phyloP scores from a whole-genome alignment of 2,888 invertebrate species.

The Melipona beecheii region DNA sequence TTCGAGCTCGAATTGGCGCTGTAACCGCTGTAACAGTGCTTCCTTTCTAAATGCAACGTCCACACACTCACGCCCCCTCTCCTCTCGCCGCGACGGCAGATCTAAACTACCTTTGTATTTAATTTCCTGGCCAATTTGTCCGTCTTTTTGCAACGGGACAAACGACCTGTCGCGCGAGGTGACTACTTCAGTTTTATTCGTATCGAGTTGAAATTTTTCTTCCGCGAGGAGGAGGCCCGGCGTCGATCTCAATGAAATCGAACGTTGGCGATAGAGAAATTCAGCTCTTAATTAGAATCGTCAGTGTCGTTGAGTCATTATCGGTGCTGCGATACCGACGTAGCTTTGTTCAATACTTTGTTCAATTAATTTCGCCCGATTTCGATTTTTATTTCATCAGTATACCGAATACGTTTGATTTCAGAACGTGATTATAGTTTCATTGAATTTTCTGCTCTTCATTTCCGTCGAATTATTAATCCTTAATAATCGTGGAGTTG shows the following conservation, averaged over 20 bases:
- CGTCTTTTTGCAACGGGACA: neutral
- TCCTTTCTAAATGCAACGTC: constrained; percentile 48
- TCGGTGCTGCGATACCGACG: too few species aligned
- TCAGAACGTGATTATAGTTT: neutral
- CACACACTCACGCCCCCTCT: neutral
- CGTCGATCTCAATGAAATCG: neutral
- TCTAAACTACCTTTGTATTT: constrained; percentile 38
- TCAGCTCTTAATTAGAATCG: too few species aligned
- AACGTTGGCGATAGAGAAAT: neutral
- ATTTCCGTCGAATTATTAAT: too few species aligned
- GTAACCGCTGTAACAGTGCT: constrained; percentile 62
- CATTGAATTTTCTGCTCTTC: neutral
- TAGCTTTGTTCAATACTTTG: too few species aligned
- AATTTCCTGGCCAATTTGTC: constrained; percentile 47
- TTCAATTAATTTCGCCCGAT: too few species aligned
- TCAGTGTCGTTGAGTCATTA: too few species aligned
- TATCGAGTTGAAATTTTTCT: neutral
- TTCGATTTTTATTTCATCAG: too few species aligned
- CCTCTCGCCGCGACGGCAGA: neutral
- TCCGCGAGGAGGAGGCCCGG: neutral
- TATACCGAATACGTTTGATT: too few species aligned
- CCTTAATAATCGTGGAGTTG: too few species aligned
- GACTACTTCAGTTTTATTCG: too few species aligned
- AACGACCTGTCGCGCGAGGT: neutral
- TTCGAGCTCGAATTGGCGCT: constrained; percentile 60